Conservation (phyloP, 2,113 vertebrate genomes). For the Collichthys lucidus region DNA sequence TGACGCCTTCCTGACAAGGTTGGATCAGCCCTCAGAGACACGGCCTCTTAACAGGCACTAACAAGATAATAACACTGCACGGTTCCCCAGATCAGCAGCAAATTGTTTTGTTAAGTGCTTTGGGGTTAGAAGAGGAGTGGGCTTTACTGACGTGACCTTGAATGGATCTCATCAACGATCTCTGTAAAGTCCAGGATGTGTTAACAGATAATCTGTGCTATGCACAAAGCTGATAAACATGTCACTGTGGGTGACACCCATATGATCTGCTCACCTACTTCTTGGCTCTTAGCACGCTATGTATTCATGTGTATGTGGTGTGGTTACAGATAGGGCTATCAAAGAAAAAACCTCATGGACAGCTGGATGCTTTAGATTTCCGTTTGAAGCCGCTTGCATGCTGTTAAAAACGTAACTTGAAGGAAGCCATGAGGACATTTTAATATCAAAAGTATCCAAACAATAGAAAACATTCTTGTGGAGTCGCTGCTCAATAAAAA, state of each 20-base stretch:
- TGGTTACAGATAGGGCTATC: slow-evolving; percentile 37
- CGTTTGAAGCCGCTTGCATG: slow-evolving; percentile 51
- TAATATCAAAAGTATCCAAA: slow-evolving; percentile 42
- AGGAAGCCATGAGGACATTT: slow-evolving; percentile 30
- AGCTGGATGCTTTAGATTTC: slow-evolving; percentile 43
- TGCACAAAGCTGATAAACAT: slow-evolving; percentile 63
- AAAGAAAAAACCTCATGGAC: slow-evolving; percentile 52
- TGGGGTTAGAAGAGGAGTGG: slow-evolving; percentile 1
- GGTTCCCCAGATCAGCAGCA: slow-evolving; percentile 60
- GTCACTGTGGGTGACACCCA: slow-evolving; percentile 52
- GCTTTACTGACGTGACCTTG: slow-evolving; percentile 50
- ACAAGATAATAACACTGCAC: slow-evolving; percentile 71
- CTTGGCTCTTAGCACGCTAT: slow-evolving; percentile 21
- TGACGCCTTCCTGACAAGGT: slow-evolving; percentile 61
- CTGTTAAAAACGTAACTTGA: slow-evolving; percentile 42
- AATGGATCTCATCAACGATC: slow-evolving; percentile 54
- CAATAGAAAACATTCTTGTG: slow-evolving; percentile 54
- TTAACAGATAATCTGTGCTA: slow-evolving; percentile 62
- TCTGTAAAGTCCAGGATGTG: slow-evolving; percentile 67
- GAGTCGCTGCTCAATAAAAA: slow-evolving; percentile 41
- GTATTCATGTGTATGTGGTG: not conserved
- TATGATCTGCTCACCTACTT: slow-evolving; percentile 58
- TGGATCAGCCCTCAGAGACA: slow-evolving; percentile 60
- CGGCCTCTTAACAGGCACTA: slow-evolving; percentile 65
- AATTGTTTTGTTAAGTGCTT: slow-evolving; percentile 64